phyloP scores from a whole-genome alignment of 2,113 vertebrate species.

The Aythya baeri region DNA sequence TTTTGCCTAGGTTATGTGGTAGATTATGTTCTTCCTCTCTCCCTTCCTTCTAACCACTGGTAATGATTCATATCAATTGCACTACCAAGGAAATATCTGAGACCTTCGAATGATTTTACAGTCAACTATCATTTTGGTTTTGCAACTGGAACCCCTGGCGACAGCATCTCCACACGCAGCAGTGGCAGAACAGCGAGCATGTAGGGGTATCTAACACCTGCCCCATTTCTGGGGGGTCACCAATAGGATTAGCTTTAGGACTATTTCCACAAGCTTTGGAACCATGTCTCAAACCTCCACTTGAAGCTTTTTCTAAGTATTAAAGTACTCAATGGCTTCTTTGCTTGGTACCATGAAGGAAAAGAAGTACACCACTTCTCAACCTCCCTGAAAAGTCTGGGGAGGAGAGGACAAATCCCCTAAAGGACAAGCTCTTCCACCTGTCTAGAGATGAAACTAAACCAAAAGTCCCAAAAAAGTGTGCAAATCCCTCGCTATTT shows the following conservation, averaged over 20 bases:
- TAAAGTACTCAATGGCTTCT: neutral
- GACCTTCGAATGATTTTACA: neutral
- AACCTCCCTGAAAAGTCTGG: neutral
- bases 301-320: neutral
- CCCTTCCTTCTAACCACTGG: neutral
- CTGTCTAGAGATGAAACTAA: neutral
- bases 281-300: neutral
- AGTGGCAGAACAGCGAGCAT: neutral
- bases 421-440: neutral
- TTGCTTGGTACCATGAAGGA: neutral
- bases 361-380: neutral
- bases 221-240: neutral
- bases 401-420: neutral
- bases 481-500: neutral
- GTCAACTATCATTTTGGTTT: neutral
- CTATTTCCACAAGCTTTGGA: neutral
- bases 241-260: neutral
- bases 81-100: neutral
- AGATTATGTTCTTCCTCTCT: neutral
- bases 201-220: neutral
- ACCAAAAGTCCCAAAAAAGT: neutral
- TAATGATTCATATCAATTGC: neutral
- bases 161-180: neutral
- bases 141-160: neutral
- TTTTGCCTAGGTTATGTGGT: neutral